Percentiles rank a stretch among this genome's conserved stretches.
phyloP scores from a whole-genome alignment of 2,113 vertebrate species.

The Ptyas mucosa region DNA sequence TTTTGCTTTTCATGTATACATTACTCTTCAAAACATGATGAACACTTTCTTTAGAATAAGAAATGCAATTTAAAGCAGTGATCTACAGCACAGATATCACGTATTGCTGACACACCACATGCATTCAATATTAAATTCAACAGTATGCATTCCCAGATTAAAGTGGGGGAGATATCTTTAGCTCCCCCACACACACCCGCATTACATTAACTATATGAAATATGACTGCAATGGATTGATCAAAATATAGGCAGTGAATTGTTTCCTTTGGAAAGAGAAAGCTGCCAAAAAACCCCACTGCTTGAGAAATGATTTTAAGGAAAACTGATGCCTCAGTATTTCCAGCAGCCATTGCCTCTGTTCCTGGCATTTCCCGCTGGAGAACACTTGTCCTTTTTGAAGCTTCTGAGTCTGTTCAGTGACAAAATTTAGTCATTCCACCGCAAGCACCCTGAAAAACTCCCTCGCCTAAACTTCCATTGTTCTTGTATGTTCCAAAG shows the following conservation, averaged over 20 bases:
- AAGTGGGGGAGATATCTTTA: slow-evolving; percentile 35
- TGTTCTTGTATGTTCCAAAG: slow-evolving; percentile 60
- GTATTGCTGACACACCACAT: slow-evolving; percentile 45
- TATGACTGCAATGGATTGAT: slow-evolving; percentile 51
- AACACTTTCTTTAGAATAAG: slow-evolving; percentile 48
- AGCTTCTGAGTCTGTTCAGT: slow-evolving; percentile 59
- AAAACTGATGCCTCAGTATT: slow-evolving; percentile 62
- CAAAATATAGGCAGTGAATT: slow-evolving; percentile 66
- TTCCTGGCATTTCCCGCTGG: slow-evolving; percentile 64
- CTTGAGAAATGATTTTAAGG: slow-evolving; percentile 52
- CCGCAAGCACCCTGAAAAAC: slow-evolving; percentile 68
- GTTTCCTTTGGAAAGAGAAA: slow-evolving; percentile 54
- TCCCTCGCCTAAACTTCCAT: slow-evolving; percentile 67
- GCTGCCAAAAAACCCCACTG: slow-evolving; percentile 52
- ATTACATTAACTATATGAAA: slow-evolving; percentile 46
- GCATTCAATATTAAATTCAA: slow-evolving; percentile 70
- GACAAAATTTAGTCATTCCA: slow-evolving; percentile 57
- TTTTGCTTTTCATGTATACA: slow-evolving; percentile 47
- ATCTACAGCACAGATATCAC: slow-evolving; percentile 46
- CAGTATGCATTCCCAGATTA: slow-evolving; percentile 57
- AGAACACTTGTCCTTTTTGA: slow-evolving; percentile 58
- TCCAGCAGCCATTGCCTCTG: slow-evolving; percentile 56
- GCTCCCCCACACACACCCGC: not conserved
- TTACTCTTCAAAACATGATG: slow-evolving; percentile 38
- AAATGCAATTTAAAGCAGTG: slow-evolving; percentile 51